Percentiles rank a stretch among this genome's conserved stretches.
phyloP scores from a whole-genome alignment of 1,140 invertebrate genomes.

The Dinoponera quadriceps region DNA sequence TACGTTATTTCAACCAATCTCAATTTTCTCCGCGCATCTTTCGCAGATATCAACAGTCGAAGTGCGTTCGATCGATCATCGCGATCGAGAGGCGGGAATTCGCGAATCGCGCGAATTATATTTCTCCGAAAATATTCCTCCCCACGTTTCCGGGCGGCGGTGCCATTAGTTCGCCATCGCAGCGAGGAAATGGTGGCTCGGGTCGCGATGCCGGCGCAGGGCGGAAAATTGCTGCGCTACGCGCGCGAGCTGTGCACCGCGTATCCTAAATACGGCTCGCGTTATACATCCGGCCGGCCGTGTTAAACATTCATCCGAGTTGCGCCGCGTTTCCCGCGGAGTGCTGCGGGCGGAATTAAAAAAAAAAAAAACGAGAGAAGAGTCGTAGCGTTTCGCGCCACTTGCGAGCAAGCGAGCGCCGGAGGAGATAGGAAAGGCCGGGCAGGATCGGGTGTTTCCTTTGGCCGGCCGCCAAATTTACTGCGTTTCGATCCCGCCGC shows the following conservation, averaged over 20 bases:
- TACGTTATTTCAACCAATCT: too few species aligned
- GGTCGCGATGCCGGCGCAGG: slow-evolving; percentile 12
- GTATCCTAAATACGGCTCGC: slow-evolving; percentile 47
- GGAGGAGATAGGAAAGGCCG: slow-evolving; percentile 25
- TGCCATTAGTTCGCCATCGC: neutral
- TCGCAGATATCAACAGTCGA: too few species aligned
- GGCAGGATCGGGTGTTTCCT: slow-evolving; percentile 60
- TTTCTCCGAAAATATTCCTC: slow-evolving; percentile 4
- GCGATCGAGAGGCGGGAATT: too few species aligned
- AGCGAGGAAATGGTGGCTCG: slow-evolving; percentile 9
- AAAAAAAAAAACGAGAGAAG: slow-evolving; percentile 16
- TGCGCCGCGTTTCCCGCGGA: slow-evolving; percentile 49
- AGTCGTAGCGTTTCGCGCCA: slow-evolving; percentile 19
- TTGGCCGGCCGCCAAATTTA: slow-evolving; percentile 63
- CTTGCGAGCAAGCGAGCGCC: neutral
- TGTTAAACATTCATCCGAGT: slow-evolving; percentile 71
- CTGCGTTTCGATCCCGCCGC: slow-evolving; percentile 57
- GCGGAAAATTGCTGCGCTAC: slow-evolving; percentile 41
- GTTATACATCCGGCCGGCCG: slow-evolving; percentile 51
- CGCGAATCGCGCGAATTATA: too few species aligned
- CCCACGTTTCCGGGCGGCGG: neutral
- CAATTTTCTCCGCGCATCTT: too few species aligned
- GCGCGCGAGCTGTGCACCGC: slow-evolving; percentile 9
- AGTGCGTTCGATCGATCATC: too few species aligned
- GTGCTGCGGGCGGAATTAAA: slow-evolving; percentile 41